phyloP scores from a whole-genome alignment of 2,797 vertebrate species.

The Peromyscus attwateri region DNA sequence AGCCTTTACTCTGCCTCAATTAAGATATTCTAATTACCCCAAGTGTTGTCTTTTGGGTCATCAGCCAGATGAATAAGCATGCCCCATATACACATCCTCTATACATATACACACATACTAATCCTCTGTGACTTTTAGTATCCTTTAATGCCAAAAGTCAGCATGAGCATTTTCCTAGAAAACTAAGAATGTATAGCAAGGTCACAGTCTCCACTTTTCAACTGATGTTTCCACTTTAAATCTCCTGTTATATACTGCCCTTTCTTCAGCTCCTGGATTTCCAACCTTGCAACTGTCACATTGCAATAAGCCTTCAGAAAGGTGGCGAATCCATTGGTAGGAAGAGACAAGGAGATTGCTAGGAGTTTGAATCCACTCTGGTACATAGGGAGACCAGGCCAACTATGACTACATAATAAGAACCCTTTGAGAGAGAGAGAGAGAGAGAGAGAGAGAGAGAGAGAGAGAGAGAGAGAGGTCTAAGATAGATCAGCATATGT shows the following conservation, averaged over 20 bases:
- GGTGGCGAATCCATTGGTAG: neutral
- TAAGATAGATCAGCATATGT: neutral
- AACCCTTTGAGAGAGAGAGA: too few species aligned
- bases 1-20: neutral
- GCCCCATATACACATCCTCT: neutral
- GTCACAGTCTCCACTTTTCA: neutral
- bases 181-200: neutral
- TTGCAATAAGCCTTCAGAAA: neutral
- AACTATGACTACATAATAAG: neutral
- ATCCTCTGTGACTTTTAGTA: neutral
- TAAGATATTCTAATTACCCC: neutral
- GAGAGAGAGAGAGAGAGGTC: neutral
- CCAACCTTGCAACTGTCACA: neutral
- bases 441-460: neutral
- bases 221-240: neutral
- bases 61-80: neutral
- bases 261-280: neutral
- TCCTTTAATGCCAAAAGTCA: neutral
- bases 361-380: neutral
- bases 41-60: neutral
- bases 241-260: neutral
- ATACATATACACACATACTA: neutral
- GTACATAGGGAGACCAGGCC: neutral
- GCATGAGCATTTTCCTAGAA: neutral
- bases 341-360: neutral